Evolutionary conservation across 2,888 invertebrate genomes (phyloP), one percentile per base, ranked within the genome.

Genomic region (Nowickia ferox): DNA sequence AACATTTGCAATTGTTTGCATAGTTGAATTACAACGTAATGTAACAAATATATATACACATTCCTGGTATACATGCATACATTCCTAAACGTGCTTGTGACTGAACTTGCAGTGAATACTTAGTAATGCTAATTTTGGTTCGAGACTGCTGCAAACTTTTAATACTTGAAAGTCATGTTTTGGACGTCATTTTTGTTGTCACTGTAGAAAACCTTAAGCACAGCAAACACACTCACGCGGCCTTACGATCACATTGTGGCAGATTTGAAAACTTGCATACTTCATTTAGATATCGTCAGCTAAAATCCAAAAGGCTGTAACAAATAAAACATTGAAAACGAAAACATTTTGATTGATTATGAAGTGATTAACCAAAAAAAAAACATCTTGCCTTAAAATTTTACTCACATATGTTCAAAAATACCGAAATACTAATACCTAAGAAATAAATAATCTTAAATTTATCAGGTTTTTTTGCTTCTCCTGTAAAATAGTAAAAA

Each of bases 151-250:
- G 22, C 4, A 19, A 63, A 19, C 9, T 9, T 6, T 40, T 51
- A 51, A 30, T 53, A 40, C 13, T 71, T 51, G 55, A 42, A 84
- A 76, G 75, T 65, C 51, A 53, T 72, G 74, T 78, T 66, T 55
- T 74, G 78, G 68, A 74, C 44, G 74, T 78, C 46, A 63, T 74
- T 13, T 40, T 71, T 61, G 68, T 61, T 61, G 66, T 84, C 78
- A 74, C 68, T 44, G 55, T 44, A 22, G n/a, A 46, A 30, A 38
- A 66, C 30, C 13, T 48, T 46, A 61, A 72, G n/a, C 46, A 46
- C 46, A 48, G 38, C 46, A 15, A 57, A 57, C 13, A 44, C 53
- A 44, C 19, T 46, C n/a, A 46, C 17, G 63, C 48, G 44, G 38
- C 55, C 61, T 40, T 59, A 55, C 48, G 48, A 44, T 65, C 42